Evolutionary conservation across 2,888 invertebrate species (phyloP).

Genomic region (Orchestes rusci): DNA sequence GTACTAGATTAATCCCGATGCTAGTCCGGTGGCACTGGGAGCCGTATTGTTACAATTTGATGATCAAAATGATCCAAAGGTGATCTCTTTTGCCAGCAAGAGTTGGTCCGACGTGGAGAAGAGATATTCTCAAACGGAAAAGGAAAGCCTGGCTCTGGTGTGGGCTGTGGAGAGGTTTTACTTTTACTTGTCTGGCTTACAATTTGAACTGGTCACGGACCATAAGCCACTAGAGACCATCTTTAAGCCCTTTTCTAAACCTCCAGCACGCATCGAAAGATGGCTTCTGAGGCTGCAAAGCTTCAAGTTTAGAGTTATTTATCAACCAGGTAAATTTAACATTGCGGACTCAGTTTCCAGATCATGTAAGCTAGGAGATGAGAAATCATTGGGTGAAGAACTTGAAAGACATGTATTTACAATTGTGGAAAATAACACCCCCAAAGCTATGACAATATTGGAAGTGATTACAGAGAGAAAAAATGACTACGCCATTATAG

Average conservation of each 20-base stretch:
- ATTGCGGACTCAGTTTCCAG: constrained; percentile 31
- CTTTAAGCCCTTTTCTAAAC: too few species aligned
- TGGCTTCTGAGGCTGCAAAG: constrained; percentile 27
- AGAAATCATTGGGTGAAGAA: constrained; percentile 20
- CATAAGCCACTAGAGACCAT: constrained; percentile 38
- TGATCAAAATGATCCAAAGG: constrained; percentile 22
- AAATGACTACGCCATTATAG: constrained; percentile 12
- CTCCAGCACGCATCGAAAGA: constrained; percentile 28
- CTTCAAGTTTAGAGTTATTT: constrained; percentile 24
- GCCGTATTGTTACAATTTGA: constrained; percentile 31
- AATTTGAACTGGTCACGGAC: constrained; percentile 35
- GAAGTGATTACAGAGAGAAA: neutral
- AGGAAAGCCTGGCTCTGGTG: too few species aligned
- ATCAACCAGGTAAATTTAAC: constrained; percentile 26
- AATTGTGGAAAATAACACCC: constrained; percentile 5
- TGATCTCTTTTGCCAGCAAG: constrained; percentile 30
- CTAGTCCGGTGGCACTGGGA: constrained; percentile 31
- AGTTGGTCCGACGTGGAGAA: constrained; percentile 27
- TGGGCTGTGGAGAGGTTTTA: constrained; percentile 39
- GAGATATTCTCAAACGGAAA: constrained; percentile 37
- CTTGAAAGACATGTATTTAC: constrained; percentile 18
- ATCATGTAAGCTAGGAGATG: constrained; percentile 15
- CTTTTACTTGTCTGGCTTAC: constrained; percentile 38
- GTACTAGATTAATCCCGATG: constrained; percentile 29
- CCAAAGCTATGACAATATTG: constrained; percentile 9